A percentile compares a stretch with the other conserved stretches of the same genome.
phyloP scores from a whole-genome alignment of 2,888 invertebrate species.

The Synanthedon tipuliformis region DNA sequence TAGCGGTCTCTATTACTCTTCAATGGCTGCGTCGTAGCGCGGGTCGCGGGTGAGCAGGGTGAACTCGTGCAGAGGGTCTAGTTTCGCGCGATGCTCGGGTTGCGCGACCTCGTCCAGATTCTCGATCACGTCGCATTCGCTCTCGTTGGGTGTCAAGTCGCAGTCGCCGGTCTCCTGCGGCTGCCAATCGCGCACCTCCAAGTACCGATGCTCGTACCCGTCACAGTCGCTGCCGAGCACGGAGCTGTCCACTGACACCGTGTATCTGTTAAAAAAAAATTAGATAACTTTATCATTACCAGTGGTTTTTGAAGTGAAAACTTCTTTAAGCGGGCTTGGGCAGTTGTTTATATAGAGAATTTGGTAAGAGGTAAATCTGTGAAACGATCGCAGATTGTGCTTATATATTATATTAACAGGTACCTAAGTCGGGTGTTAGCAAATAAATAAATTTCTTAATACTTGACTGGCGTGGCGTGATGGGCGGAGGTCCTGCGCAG shows the following conservation, averaged over 20 bases:
- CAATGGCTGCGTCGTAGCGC: conserved; percentile 19
- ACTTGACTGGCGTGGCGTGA: conserved; percentile 32
- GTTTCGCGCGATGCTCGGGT: conserved; percentile 19
- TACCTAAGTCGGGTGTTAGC: too few species aligned
- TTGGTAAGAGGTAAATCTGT: too few species aligned
- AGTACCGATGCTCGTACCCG: conserved; percentile 43
- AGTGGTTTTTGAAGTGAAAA: not conserved
- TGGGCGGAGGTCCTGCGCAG: conserved; percentile 24
- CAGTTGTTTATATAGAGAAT: too few species aligned
- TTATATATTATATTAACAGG: too few species aligned
- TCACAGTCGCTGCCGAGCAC: conserved; percentile 41
- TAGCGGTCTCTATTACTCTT: not conserved
- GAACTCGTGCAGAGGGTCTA: conserved; percentile 54
- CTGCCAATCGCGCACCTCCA: conserved; percentile 15
- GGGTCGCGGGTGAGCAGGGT: conserved; percentile 32
- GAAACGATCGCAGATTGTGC: too few species aligned
- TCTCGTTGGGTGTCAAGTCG: conserved; percentile 22
- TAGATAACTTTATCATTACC: not conserved
- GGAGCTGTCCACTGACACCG: conserved; percentile 47
- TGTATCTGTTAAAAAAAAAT: conserved; percentile 29
- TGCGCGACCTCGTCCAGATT: conserved; percentile 16
- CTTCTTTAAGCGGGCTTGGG: too few species aligned
- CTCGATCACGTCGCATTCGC: conserved; percentile 26
- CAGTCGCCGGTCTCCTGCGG: conserved; percentile 4
- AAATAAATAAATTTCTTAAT: too few species aligned